Percentiles rank a stretch among this genome's conserved stretches.
Evolutionary conservation across 2,797 vertebrate genomes (phyloP).

Genomic region (Avahi laniger): DNA sequence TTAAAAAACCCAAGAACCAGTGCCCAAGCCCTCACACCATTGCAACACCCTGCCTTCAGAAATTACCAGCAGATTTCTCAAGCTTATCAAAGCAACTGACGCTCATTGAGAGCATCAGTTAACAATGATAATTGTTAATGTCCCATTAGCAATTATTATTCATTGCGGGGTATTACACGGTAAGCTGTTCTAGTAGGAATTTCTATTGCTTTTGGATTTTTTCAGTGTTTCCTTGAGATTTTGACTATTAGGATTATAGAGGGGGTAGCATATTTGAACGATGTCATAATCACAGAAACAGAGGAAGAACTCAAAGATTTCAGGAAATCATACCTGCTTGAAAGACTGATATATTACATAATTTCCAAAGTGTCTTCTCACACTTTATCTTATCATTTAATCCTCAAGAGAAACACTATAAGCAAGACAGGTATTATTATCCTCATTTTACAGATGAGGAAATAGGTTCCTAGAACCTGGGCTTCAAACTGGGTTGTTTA

Average conservation of each 20-base stretch:
- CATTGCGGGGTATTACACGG: background rate
- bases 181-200: background rate
- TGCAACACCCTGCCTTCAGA: background rate
- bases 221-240: background rate
- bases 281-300: background rate
- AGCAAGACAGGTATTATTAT: background rate
- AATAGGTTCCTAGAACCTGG: background rate
- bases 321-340: background rate
- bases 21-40: background rate
- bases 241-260: background rate
- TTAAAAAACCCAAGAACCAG: background rate
- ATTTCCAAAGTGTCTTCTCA: background rate
- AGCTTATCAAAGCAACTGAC: background rate
- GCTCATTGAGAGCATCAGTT: no score
- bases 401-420: background rate
- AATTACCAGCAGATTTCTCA: background rate
- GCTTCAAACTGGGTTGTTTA: background rate
- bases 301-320: conserved; percentile 28
- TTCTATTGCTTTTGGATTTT: background rate
- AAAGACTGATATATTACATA: background rate
- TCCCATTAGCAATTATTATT: background rate
- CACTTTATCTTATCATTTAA: background rate
- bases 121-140: background rate
- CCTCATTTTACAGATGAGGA: background rate
- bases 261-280: background rate